Base-by-base conservation (phyloP, 64 coral and sea anemone species). In the Anthopleura sola region DNA sequence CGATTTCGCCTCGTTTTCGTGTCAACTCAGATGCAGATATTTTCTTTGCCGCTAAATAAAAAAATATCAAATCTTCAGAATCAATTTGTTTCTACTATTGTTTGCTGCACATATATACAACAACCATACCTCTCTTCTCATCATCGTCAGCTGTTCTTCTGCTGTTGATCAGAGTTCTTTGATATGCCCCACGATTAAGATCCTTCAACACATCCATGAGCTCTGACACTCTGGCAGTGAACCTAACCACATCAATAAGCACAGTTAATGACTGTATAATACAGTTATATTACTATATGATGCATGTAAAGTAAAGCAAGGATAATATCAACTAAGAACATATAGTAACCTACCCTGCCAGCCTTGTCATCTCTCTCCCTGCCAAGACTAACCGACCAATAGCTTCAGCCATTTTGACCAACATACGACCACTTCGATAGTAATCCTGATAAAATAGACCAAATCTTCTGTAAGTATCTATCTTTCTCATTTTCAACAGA, bases 361-460 rank as follows among this genome's bases (percentile, higher is more conserved):
- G 90, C 68, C 92, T 87, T 14, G 97, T 90, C 86, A 99, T 83
- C 71, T 99, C 97, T 81, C 96, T 86, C 15, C 97, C 97, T 17
- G 97, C 97, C 54, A 99, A 85, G 20, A 94, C 97, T 17, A 99
- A 75, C 57, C 97, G 82, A 11, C 97, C 97, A 86, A 99, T 94
- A 3, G 97, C 97, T 83, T 99, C 97, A 0, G 92, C 97, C 97
- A 99, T 99, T 85, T 91, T 99, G 37, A 99, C 97, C 86, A 99
- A 88, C 97, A 99, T 99, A 37, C 97, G 84, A 51, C 97, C 97
- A 85, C 90, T 94, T 56, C 87, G 85, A 87, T 99, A 99, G 49
- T 99, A 99, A 83, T 99, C 97, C 97, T 99, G 33, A 36, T 75
- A 87, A 71, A 33, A 44, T 8, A 44, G 40, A 44, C 40, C 40